Percentiles rank a stretch among this genome's conserved stretches.
Conservation (phyloP, 2,888 invertebrate species). For the Lasioglossum figueresi region DNA sequence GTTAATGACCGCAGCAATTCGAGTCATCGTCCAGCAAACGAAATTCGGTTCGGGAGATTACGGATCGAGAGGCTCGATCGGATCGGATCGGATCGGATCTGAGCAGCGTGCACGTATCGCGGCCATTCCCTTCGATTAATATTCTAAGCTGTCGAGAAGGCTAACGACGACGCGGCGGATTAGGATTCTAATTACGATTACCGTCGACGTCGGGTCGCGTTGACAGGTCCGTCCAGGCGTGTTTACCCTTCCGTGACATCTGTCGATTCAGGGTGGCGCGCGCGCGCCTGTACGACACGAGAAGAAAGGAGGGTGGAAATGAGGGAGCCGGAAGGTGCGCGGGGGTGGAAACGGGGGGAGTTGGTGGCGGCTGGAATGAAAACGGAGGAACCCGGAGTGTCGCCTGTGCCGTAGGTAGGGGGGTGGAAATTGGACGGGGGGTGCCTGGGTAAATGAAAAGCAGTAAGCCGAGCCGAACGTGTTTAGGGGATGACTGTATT, state of each 20-base stretch:
- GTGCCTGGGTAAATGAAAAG: conserved; percentile 75
- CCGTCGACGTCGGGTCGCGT: conserved; percentile 64
- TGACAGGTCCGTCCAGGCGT: conserved; percentile 73
- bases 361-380: conserved; percentile 25
- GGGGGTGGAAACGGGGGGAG: neutral
- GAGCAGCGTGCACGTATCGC: neutral
- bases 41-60: neutral
- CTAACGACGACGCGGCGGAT: conserved; percentile 56
- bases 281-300: conserved; percentile 54
- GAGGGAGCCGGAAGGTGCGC: conserved; percentile 10
- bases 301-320: conserved; percentile 60
- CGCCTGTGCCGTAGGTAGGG: neutral
- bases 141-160: conserved; percentile 50
- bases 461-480: conserved; percentile 74
- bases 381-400: conserved; percentile 34
- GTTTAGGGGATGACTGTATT: conserved; percentile 72
- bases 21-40: neutral
- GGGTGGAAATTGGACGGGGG: conserved; percentile 11
- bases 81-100: neutral
- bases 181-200: conserved; percentile 74
- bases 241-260: conserved; percentile 78
- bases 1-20: neutral
- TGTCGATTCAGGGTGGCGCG: conserved; percentile 73
- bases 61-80: neutral
- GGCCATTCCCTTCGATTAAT: conserved; percentile 50